A percentile compares a stretch with the other conserved stretches of the same genome.
phyloP scores from a whole-genome alignment of 2,888 invertebrate species.

The Rhodophaea formosa region DNA sequence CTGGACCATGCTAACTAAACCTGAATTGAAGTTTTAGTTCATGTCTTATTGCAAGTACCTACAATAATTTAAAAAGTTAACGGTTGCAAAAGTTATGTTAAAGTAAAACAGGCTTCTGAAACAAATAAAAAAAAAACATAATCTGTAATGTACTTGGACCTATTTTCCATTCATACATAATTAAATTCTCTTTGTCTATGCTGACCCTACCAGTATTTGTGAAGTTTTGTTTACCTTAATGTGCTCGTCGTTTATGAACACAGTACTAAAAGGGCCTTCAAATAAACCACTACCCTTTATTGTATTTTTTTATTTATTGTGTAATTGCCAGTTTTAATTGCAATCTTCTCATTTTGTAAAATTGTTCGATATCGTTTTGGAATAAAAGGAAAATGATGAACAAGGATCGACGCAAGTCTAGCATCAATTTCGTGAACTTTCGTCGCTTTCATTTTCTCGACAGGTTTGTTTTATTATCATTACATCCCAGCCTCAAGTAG shows the following conservation, averaged over 20 bases:
- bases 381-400: slow-evolving; percentile 37
- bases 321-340: background rate
- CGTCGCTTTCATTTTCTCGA: slow-evolving; percentile 63
- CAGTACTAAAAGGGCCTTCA: slow-evolving; percentile 8
- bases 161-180: no score
- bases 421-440: slow-evolving; percentile 60
- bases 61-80: no score
- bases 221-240: slow-evolving; percentile 18
- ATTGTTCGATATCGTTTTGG: slow-evolving; percentile 28
- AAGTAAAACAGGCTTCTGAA: no score
- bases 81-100: no score
- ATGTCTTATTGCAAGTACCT: no score
- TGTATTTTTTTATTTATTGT: background rate
- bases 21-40: no score
- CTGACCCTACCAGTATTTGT: slow-evolving; percentile 20
- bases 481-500: no score
- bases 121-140: no score
- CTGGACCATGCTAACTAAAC: no score
- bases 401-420: slow-evolving; percentile 54
- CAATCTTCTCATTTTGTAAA: no score
- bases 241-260: slow-evolving; percentile 16
- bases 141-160: no score
- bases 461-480: slow-evolving; percentile 46
- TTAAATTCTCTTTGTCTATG: no score
- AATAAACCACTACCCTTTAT: slow-evolving; percentile 2